Conservation (phyloP, 2,113 vertebrate species). For the Urocolius indicus region DNA sequence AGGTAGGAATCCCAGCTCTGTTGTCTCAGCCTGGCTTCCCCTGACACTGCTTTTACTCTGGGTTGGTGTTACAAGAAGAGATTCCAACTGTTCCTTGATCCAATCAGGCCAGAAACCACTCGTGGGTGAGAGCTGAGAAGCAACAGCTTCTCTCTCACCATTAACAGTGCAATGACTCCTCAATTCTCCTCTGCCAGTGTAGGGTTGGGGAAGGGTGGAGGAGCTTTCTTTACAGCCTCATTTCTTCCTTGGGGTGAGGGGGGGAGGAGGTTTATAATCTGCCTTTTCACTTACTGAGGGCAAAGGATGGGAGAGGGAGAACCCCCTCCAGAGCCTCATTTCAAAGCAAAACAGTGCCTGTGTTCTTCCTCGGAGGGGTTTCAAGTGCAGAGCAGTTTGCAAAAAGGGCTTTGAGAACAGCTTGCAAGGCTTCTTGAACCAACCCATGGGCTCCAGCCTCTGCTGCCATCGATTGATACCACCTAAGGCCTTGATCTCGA, state of each 20-base stretch:
- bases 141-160: not conserved
- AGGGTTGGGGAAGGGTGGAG: no score
- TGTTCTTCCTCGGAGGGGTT: not conserved
- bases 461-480: not conserved
- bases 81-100: not conserved
- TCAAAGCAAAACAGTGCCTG: constrained; percentile 44
- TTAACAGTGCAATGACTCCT: not conserved
- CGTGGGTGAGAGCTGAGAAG: not conserved
- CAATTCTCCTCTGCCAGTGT: not conserved
- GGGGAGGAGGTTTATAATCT: not conserved
- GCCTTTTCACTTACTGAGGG: constrained; percentile 8
- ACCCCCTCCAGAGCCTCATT: constrained; percentile 13
- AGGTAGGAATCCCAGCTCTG: not conserved
- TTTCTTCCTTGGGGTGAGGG: not conserved
- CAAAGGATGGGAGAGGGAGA: not conserved
- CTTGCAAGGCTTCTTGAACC: not conserved
- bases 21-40: not conserved
- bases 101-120: not conserved
- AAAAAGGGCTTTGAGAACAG: constrained; percentile 43
- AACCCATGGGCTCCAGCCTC: not conserved
- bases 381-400: not conserved
- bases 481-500: not conserved
- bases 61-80: not conserved
- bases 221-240: not conserved
- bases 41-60: not conserved